Evolutionary conservation across 2,888 invertebrate species (phyloP).

Genomic region (Drosophila koepferae): DNA sequence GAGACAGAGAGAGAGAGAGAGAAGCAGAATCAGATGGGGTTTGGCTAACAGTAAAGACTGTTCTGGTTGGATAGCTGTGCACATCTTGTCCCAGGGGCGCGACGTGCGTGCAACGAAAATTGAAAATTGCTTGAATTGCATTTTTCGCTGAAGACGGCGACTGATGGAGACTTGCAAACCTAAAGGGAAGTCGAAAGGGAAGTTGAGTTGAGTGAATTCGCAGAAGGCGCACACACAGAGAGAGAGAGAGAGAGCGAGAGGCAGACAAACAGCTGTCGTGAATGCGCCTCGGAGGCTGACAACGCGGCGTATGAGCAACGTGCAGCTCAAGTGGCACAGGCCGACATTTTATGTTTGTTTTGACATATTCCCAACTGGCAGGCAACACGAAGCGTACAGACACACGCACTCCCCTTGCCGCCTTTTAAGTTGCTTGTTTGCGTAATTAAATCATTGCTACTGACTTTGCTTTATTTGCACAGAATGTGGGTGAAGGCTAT

Average conservation of each 20-base stretch:
- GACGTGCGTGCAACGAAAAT: conserved; percentile 59
- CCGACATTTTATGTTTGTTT: conserved; percentile 67
- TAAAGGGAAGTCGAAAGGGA: conserved; percentile 3
- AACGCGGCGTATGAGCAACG: conserved; percentile 66
- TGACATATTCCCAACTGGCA: conserved; percentile 50
- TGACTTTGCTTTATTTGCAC: conserved; percentile 51
- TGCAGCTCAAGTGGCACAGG: conserved; percentile 63
- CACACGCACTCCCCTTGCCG: not conserved
- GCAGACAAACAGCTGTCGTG: conserved; percentile 37
- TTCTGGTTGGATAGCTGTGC: conserved; percentile 8
- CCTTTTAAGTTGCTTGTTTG: conserved; percentile 32
- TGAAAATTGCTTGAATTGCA: conserved; percentile 79
- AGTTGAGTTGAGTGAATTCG: conserved; percentile 25
- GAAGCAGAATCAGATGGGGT: not conserved
- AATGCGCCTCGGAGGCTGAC: conserved; percentile 23
- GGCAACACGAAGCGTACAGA: not conserved
- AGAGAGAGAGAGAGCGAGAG: too few species aligned
- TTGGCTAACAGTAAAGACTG: conserved; percentile 1
- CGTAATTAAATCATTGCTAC: conserved; percentile 72
- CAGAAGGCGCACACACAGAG: conserved; percentile 20
- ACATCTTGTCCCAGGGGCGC: conserved; percentile 26
- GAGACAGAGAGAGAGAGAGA: not conserved
- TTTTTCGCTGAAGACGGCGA: conserved; percentile 45
- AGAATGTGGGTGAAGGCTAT: conserved; percentile 38
- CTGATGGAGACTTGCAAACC: conserved; percentile 37